Conservation (phyloP, 2,888 invertebrate species). For the Phyllotreta striolata region DNA sequence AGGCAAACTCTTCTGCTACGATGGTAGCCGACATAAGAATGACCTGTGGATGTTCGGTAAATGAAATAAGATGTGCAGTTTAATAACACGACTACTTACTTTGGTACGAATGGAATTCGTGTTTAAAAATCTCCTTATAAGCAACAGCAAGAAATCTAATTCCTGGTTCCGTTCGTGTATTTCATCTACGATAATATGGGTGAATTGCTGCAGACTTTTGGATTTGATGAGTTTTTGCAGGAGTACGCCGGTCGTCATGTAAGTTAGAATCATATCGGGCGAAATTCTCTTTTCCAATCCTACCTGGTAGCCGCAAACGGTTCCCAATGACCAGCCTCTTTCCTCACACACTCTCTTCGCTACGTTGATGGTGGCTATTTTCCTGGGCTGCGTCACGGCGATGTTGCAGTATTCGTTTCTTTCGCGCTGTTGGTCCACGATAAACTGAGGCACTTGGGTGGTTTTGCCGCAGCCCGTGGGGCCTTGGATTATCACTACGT, state of each 20-base stretch:
- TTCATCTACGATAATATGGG: slow-evolving; percentile 92
- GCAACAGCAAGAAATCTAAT: slow-evolving; percentile 87
- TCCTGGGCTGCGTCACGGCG: slow-evolving; percentile 90
- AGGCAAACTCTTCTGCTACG: slow-evolving; percentile 73
- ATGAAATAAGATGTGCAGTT: slow-evolving; percentile 21
- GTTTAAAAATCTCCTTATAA: slow-evolving; percentile 80
- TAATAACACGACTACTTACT: slow-evolving; percentile 35
- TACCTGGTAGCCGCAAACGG: slow-evolving; percentile 90
- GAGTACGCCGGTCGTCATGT: slow-evolving; percentile 89
- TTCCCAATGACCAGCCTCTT: slow-evolving; percentile 82
- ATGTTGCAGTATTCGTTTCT: slow-evolving; percentile 80
- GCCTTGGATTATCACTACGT: slow-evolving; percentile 87
- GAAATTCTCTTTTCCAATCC: slow-evolving; percentile 68
- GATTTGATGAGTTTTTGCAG: slow-evolving; percentile 76
- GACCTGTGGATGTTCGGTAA: slow-evolving; percentile 62
- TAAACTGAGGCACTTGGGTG: slow-evolving; percentile 91
- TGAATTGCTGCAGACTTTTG: slow-evolving; percentile 79
- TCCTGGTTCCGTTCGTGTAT: slow-evolving; percentile 93
- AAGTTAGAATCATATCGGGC: slow-evolving; percentile 78
- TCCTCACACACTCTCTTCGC: slow-evolving; percentile 86
- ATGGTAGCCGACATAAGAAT: slow-evolving; percentile 96
- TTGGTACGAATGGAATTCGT: slow-evolving; percentile 65
- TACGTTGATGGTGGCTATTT: slow-evolving; percentile 92
- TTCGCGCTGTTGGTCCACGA: slow-evolving; percentile 79
- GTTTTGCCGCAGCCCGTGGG: slow-evolving; percentile 96